Percentiles rank a stretch among this genome's conserved stretches.
Conservation (phyloP, 2,888 invertebrate species). For the Lydus trimaculatus region DNA sequence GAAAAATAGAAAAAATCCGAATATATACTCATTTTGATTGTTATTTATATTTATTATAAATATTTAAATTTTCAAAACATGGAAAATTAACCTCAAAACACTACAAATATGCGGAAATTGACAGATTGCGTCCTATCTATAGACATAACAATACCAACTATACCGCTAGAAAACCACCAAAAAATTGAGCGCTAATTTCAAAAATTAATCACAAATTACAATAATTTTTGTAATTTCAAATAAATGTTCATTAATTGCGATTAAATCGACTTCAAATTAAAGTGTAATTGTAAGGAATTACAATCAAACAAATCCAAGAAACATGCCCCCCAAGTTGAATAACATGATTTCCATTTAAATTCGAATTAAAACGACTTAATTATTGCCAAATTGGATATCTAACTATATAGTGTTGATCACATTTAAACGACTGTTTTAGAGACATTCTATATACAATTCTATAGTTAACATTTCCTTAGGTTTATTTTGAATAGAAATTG, state of each 20-base stretch:
- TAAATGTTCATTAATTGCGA: no score
- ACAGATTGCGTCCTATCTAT: not conserved
- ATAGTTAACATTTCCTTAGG: slow-evolving; percentile 15
- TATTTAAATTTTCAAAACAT: not conserved
- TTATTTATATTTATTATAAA: not conserved
- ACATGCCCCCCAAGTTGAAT: no score
- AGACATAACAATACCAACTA: not conserved
- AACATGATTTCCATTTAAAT: no score
- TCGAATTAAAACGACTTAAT: not conserved
- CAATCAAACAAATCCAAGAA: no score
- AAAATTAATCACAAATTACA: no score
- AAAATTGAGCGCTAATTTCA: no score
- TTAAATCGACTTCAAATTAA: no score
- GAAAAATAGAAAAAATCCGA: not conserved
- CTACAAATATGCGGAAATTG: not conserved
- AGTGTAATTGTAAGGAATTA: no score
- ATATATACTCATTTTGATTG: not conserved
- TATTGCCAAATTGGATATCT: not conserved
- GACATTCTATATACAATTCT: not conserved
- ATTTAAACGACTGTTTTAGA: not conserved
- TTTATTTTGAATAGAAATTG: slow-evolving; percentile 41
- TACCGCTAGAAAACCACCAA: not conserved
- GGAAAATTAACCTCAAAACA: not conserved
- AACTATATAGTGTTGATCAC: not conserved
- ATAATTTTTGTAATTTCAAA: no score